Evolutionary conservation across 2,888 invertebrate genomes (phyloP), one percentile per base, ranked within the genome.

Genomic region (Petrophora chlorosata): DNA sequence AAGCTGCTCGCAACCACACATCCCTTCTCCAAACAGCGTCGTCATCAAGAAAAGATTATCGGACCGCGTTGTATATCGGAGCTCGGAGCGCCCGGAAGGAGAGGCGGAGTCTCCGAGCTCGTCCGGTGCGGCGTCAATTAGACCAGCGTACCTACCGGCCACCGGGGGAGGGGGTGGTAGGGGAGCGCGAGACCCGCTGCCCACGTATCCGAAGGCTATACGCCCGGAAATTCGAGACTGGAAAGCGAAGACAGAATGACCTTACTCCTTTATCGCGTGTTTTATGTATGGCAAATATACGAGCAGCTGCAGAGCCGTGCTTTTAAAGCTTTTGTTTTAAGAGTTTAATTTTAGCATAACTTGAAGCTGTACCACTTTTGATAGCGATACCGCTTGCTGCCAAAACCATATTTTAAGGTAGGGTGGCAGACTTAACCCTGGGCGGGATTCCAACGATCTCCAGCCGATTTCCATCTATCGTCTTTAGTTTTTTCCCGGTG

Each of bases 1-100:
- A n/a, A n/a, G n/a, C n/a, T n/a, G n/a, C n/a, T 25, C 4, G 9
- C 25, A 9, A 23, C 14, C 28, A 25, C 39, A 40, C 19, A 40
- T 28, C 13, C 26, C 33, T 22, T 39, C 39, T 34, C 46, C 23
- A 16, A 35, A 34, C 41, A 38, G 45, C 35, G 25, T 30, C 26
- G 83, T 84, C 85, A 85, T 86, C 85, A 83, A 83, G 85, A 85
- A 86, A 85, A 88, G 86, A 88, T 88, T 87, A 87, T 86, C 85
- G 79, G 81, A 58, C 16, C 76, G 76, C 79, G 89, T 82, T 83
- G 89, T 87, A 83, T 86, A 84, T 84, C 81, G 76, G 70, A 67
- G 67, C 59, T 59, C 64, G 76, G 70, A 74, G 67, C 70, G 73
- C 52, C 78, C 82, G 85, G 84, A 83, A 79, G 80, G 77, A 79